Percentiles rank a stretch among this genome's conserved stretches.
Evolutionary conservation across 1,140 invertebrate genomes (phyloP).

Genomic region (Thalassaphorura encarpata): DNA sequence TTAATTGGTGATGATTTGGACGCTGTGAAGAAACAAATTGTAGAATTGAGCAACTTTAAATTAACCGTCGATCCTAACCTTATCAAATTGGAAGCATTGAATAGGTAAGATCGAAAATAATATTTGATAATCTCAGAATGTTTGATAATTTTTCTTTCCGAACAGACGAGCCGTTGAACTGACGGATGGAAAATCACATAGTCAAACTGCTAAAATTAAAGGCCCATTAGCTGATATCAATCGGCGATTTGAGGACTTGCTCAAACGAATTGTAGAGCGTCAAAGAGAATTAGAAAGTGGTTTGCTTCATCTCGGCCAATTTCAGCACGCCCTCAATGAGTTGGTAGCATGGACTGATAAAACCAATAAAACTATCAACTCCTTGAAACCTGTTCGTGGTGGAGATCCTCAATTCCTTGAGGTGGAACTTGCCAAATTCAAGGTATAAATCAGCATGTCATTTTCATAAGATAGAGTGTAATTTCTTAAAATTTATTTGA

Average conservation of each 20-base stretch:
- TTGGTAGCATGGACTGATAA: constrained; percentile 86
- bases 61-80: constrained; percentile 94
- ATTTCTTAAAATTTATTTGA: not conserved
- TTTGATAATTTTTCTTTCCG: not conserved
- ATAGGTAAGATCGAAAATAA: no score
- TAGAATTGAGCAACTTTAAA: constrained; percentile 84
- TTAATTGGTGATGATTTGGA: constrained; percentile 85
- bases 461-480: no score
- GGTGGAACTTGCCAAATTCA: constrained; percentile 92
- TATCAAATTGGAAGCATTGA: constrained; percentile 91
- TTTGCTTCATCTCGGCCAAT: constrained; percentile 84
- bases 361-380: constrained; percentile 74
- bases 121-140: not conserved
- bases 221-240: constrained; percentile 85
- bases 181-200: constrained; percentile 80
- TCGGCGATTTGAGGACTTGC: constrained; percentile 78
- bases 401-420: constrained; percentile 89
- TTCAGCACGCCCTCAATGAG: constrained; percentile 92
- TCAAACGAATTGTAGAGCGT: constrained; percentile 78
- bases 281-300: constrained; percentile 88
- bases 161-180: constrained; percentile 83
- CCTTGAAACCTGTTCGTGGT: constrained; percentile 69
- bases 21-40: constrained; percentile 86
- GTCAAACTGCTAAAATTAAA: constrained; percentile 83
- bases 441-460: constrained; percentile 42